Conservation (phyloP, 1,140 invertebrate species). For the Hetaerina americana region DNA sequence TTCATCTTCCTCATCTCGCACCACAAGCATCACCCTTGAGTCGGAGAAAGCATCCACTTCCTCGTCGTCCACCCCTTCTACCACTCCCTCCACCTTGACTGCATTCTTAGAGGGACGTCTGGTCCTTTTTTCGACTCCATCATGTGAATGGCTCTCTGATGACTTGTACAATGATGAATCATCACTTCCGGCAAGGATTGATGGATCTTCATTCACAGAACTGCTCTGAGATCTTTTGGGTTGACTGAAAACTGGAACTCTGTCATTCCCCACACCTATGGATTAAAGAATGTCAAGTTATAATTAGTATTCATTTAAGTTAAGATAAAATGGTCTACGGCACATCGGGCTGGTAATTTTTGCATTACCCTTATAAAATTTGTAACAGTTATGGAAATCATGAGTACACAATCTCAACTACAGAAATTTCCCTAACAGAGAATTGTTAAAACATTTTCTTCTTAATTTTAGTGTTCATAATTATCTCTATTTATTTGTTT, state of each 20-base stretch:
- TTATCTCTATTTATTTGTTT: no score
- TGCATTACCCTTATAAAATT: no score
- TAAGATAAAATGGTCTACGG: no score
- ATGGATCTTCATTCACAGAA: constrained; percentile 1
- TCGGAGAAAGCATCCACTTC: not conserved
- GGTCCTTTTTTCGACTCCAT: not conserved
- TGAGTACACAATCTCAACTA: no score
- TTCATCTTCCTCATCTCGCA: not conserved
- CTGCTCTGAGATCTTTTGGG: not conserved
- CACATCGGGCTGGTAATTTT: no score
- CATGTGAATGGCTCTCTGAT: not conserved
- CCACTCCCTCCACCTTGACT: constrained; percentile 2
- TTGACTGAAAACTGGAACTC: constrained; percentile 7
- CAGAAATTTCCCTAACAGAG: no score
- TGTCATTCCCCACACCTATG: constrained; percentile 3
- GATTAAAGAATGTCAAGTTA: constrained; percentile 18
- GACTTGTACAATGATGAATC: constrained; percentile 3
- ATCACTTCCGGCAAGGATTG: not conserved
- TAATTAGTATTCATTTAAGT: no score
- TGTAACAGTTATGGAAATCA: no score
- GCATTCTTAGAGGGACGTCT: not conserved
- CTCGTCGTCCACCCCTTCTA: not conserved
- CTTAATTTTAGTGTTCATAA: no score
- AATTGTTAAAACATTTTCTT: no score
- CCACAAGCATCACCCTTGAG: not conserved